Conservation (phyloP, 1,140 invertebrate species). For the Brachionus sp. region DNA sequence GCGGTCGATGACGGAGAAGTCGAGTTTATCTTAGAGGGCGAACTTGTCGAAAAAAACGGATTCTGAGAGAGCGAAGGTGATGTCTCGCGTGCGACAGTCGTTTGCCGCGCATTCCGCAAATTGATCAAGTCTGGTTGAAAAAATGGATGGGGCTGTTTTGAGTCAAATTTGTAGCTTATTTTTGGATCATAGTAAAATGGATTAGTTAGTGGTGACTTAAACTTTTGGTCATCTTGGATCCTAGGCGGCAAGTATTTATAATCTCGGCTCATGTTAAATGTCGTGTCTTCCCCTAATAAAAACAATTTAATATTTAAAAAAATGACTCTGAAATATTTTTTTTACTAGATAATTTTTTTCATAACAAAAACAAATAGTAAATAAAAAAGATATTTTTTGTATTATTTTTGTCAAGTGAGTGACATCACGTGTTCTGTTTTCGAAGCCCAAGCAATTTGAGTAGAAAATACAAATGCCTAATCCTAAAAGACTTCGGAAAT, state of each 20-base stretch:
- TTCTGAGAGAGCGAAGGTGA: neutral
- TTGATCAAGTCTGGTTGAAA: neutral
- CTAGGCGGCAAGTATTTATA: neutral
- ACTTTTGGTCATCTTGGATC: neutral
- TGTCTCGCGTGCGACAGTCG: neutral
- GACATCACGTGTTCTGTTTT: neutral
- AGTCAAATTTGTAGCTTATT: neutral
- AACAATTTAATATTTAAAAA: neutral
- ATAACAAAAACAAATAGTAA: no score
- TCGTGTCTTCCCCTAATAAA: neutral
- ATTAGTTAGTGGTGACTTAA: neutral
- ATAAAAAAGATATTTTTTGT: neutral
- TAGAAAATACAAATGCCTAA: neutral
- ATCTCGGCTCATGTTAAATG: neutral
- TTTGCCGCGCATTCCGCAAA: neutral
- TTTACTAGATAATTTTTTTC: no score
- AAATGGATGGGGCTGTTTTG: neutral
- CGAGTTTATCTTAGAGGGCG: neutral
- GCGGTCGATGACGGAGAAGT: neutral
- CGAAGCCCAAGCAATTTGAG: neutral
- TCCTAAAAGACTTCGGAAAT: neutral
- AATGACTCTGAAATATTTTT: no score
- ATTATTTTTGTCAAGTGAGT: neutral
- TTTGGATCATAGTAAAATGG: constrained; percentile 8
- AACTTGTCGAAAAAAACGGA: neutral